Evolutionary conservation across 2,113 vertebrate genomes (phyloP), one percentile per base, ranked within the genome.

Genomic region (Monopterus albus): DNA sequence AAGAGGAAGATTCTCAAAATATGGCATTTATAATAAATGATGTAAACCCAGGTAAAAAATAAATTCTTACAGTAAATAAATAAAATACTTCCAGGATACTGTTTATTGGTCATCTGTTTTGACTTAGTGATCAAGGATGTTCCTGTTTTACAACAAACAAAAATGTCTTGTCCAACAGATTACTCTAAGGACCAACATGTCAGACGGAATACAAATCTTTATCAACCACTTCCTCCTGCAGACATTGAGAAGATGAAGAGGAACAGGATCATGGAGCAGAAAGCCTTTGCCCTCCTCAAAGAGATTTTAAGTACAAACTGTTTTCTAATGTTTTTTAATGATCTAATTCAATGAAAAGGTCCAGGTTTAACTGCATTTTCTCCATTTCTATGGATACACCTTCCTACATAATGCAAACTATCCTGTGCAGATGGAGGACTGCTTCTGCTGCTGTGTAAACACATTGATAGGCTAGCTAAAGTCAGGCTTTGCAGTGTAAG

Each of bases 191-290:
- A 71, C 12, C 50, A 91, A 29, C 85, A 90, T 3, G 74, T 67
- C 14, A 75, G 76, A 33, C 84, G 93, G 52, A 87, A 93, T 47
- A 92, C 91, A 2, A 84, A 82, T 14, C 78, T 93, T 64, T 97
- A 99, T 75, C 84, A 49, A 66, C 96, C 95, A 0, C 96, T 95
- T 55, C 92, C 91, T 18, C 76, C 84, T 2, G 80, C 86, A 5
- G 89, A 96, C 28, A 67, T 98, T 6, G 92, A 96, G 69, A 95
- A 75, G 85, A 97, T 96, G 95, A 97, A 85, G 85, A 91, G 78
- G 55, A 93, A 84, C 26, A 87, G 67, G 57, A 84, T 94, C 8
- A 93, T 95, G 82, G 94, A 98, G 64, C 92, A 96, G 89, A 98
- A 95, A 85, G 95, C 94, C 0, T 95, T 94, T 81, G 95, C 91